These are phyloP conservation scores for Macropodus opercularis DNA, from an alignment of 2,797 vertebrate genomes.

Conservation along the genomic window DNA sequence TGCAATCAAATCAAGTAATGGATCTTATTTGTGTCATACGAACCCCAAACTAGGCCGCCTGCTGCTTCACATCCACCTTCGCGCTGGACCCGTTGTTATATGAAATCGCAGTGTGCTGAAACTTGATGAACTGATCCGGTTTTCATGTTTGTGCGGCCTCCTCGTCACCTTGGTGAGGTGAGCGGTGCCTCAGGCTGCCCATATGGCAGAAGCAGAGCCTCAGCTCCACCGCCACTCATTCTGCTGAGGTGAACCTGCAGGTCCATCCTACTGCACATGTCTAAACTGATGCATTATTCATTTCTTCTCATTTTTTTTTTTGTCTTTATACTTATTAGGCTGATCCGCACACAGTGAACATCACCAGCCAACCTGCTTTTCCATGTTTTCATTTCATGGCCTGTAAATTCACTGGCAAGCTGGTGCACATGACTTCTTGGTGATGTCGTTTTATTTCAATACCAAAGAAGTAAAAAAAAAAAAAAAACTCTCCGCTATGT, in stretches of 20 bases:
- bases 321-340: too few species aligned
- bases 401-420: conserved; percentile 18
- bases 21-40: conserved; percentile 64
- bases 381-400: conserved; percentile 18
- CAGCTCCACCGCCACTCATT: conserved; percentile 57
- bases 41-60: conserved; percentile 29
- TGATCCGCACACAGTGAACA: conserved; percentile 12
- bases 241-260: too few species aligned
- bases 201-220: conserved; percentile 61
- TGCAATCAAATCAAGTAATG: conserved; percentile 67
- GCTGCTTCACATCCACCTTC: conserved; percentile 1
- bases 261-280: conserved; percentile 54
- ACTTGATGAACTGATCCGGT: conserved; percentile 28
- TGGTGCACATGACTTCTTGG: conserved; percentile 8
- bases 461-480: conserved; percentile 59
- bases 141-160: conserved; percentile 30
- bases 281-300: too few species aligned
- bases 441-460: conserved; percentile 27
- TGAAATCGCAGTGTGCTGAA: neutral
- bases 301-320: too few species aligned
- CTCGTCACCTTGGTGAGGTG: conserved; percentile 66
- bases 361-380: conserved; percentile 10
- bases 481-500: conserved; percentile 18
- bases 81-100: conserved; percentile 1
- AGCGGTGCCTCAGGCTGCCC: conserved; percentile 62